Evolutionary conservation across 2,797 vertebrate genomes (phyloP).

Genomic region (Acanthiza pusilla): DNA sequence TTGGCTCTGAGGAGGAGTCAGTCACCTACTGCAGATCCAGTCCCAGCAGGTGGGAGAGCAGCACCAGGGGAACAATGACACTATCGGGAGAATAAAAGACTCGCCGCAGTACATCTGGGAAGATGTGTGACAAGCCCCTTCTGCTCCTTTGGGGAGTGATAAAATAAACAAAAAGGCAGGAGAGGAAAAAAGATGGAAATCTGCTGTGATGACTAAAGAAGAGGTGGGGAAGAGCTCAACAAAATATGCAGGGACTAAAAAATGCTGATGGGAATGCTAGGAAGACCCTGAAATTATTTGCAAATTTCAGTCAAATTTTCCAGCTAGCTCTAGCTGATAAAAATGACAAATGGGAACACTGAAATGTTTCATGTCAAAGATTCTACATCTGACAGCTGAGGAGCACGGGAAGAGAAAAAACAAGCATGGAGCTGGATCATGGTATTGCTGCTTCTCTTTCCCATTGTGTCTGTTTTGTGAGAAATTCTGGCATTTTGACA

Average conservation of each 20-base stretch:
- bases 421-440: neutral
- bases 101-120: neutral
- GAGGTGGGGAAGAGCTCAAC: neutral
- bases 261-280: neutral
- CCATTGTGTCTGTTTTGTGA: neutral
- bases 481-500: neutral
- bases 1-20: conserved; percentile 3
- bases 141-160: neutral
- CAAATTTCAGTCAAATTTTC: neutral
- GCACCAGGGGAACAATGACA: neutral
- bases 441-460: neutral
- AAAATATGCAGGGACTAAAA: neutral
- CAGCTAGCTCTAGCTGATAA: neutral
- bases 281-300: neutral
- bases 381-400: neutral
- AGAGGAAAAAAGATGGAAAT: neutral
- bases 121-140: neutral
- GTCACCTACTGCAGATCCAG: conserved; percentile 28
- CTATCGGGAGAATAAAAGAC: neutral
- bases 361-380: neutral
- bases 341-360: neutral
- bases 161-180: conserved; percentile 6
- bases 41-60: conserved; percentile 37
- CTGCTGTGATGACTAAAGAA: neutral
- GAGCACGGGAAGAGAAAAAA: neutral